These are phyloP conservation scores for Microtus californicus DNA, from an alignment of 2,797 vertebrate genomes.

Conservation along the genomic window DNA sequence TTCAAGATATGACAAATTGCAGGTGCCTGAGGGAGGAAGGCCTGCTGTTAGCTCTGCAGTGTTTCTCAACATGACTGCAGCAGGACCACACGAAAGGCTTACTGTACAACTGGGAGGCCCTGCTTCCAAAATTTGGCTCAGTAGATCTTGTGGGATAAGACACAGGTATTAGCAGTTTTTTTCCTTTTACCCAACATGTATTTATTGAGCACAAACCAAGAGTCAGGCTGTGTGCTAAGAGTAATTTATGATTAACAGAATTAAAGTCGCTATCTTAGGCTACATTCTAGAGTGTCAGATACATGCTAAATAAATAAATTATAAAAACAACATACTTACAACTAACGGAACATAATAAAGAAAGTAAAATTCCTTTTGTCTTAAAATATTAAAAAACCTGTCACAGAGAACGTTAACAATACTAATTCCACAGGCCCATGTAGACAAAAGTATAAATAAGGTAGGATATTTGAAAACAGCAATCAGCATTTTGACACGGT, in stretches of 20 bases:
- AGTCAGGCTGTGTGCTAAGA: conserved; percentile 23
- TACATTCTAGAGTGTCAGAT: conserved; percentile 45
- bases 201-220: conserved; percentile 25
- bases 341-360: conserved; percentile 57
- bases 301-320: conserved; percentile 66
- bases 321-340: conserved; percentile 62
- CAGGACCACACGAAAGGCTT: not conserved
- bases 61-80: conserved; percentile 11
- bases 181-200: conserved; percentile 45
- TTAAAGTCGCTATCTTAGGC: conserved; percentile 40
- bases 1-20: conserved; percentile 41
- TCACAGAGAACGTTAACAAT: conserved; percentile 44
- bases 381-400: conserved; percentile 42
- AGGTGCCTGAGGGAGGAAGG: conserved; percentile 47
- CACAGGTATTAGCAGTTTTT: conserved; percentile 34
- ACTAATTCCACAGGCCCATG: conserved; percentile 18
- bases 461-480: conserved; percentile 4
- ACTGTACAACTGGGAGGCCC: not conserved
- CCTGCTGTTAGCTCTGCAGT: not conserved
- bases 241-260: conserved; percentile 53
- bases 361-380: conserved; percentile 17
- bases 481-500: conserved; percentile 44
- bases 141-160: not conserved
- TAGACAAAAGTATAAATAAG: conserved; percentile 51
- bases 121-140: not conserved